Base-by-base conservation (phyloP, 2,113 vertebrate species). In the Scomber colias region DNA sequence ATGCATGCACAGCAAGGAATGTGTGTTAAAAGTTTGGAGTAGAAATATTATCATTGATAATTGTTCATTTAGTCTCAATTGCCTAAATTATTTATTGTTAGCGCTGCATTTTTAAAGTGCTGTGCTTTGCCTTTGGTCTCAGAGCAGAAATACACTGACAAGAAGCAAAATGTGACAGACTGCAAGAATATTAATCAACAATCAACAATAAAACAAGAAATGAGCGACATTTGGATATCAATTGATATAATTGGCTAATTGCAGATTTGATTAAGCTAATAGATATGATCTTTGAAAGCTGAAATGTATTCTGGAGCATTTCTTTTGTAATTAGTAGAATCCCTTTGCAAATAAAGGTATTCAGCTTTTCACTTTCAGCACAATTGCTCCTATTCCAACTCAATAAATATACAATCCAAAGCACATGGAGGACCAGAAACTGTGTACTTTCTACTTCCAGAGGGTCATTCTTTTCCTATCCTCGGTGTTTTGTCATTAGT, bases 371-470 rank as follows among this genome's bases (percentile, higher is more conserved):
- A 79, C 65, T 72, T 24, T 54, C 21, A 64, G 11, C 12, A 65
- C 66, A 40, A 79, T 53, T 81, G 67, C 31, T 62, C 59, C 64
- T 55, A 76, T 82, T 62, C 77, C 71, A 65, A 80, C 65, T 75
- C 66, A 55, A 84, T 83, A 83, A 79, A 85, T 69, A 56, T 54
- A 62, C 74, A 82, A 82, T 82, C 73, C 68, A 70, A 82, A 90
- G 71, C 79, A 82, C 63, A 77, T 81, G 70, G 60, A 40, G 14
- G 24, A 19, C 17, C 57, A 30, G 77, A 61, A 56, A 68, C 14
- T 61, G 31, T 79, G 81, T 44, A 59, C 53, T 72, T 51, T 59
- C 35, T 70, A 56, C 40, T 59, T 30, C 19, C 64, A 67, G 51
- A 61, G 27, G 48, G 31, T 55, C 77, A 40, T 46, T 75, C 40